A percentile compares a stretch with the other conserved stretches of the same genome.
These are phyloP conservation scores for Peromyscus leucopus DNA, from an alignment of 2,113 vertebrate species.

Conservation along the genomic window DNA sequence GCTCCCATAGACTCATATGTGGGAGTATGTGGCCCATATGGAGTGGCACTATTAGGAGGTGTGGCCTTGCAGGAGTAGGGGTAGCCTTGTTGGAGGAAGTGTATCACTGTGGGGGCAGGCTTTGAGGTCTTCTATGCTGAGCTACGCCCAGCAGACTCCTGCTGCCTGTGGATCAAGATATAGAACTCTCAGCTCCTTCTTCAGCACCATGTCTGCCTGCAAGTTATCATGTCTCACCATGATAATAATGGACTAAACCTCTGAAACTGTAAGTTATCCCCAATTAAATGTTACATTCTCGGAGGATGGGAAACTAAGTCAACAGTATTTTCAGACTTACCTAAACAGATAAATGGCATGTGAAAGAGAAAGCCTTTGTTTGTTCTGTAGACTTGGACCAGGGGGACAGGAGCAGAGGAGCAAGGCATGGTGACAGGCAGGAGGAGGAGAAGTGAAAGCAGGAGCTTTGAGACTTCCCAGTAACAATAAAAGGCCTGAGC, in stretches of 20 bases:
- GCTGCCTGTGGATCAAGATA: not conserved
- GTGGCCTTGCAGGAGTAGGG: not conserved
- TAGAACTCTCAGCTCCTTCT: not conserved
- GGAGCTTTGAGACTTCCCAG: not conserved
- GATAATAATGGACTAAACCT: not conserved
- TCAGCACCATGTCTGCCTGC: not conserved
- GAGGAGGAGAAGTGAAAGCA: not conserved
- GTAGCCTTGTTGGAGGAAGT: not conserved
- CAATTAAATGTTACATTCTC: not conserved
- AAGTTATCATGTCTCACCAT: not conserved
- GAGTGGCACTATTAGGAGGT: not conserved
- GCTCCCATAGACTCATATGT: not conserved
- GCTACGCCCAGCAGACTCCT: not conserved
- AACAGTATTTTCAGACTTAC: not conserved
- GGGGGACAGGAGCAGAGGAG: not conserved
- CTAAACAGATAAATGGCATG: not conserved
- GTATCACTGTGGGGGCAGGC: not conserved
- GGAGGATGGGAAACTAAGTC: not conserved
- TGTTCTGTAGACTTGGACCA: not conserved
- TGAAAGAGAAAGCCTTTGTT: not conserved
- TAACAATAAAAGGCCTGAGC: not conserved
- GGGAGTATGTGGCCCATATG: not conserved
- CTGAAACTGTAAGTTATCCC: not conserved
- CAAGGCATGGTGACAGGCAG: not conserved
- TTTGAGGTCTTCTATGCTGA: not conserved